Base-by-base conservation (phyloP, 1,140 invertebrate species). In the Gryon sp. region DNA sequence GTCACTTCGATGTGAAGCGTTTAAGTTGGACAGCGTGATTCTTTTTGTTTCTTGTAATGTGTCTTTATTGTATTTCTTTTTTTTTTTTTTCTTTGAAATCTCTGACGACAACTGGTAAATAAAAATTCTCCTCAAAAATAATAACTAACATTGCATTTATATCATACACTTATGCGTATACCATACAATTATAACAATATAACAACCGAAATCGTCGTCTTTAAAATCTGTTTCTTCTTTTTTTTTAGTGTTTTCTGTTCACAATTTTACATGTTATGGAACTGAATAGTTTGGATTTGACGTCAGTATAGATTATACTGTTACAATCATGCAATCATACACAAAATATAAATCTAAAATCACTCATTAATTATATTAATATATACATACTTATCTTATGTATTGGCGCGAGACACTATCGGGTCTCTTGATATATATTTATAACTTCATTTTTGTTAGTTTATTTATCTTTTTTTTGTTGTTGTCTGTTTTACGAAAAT, bases 1-100 rank as follows among this genome's bases (percentile, higher is more conserved):
- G 73, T 78, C 76, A 76, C 70, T 81, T 75, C 76, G 73, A 78
- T 80, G 79, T 76, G 76, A 40, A 68, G 57, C 57, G 48, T 76
- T 24, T 79, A 48, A 43, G 22, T 81, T 66, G 69, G 77, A 81
- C 70, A 83, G 65, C 75, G n/a, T n/a, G n/a, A 60, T 74, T 63
- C 59, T 69, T 63, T 68, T 76, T 43, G 65, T n/a, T n/a, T n/a
- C n/a, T n/a, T n/a, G n/a, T n/a, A n/a, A n/a, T n/a, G n/a, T n/a
- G n/a, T n/a, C n/a, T n/a, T n/a, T n/a, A n/a, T n/a, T n/a, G n/a
- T n/a, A n/a, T n/a, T n/a, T n/a, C n/a, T n/a, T n/a, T n/a, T n/a
- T n/a, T n/a, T n/a, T n/a, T n/a, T n/a, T n/a, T n/a, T n/a, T n/a
- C n/a, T n/a, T n/a, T n/a, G n/a, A n/a, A n/a, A n/a, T n/a, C 63